These are phyloP conservation scores for Peribatodes rhomboidaria DNA, from an alignment of 2,888 invertebrate species.

Conservation along the genomic window DNA sequence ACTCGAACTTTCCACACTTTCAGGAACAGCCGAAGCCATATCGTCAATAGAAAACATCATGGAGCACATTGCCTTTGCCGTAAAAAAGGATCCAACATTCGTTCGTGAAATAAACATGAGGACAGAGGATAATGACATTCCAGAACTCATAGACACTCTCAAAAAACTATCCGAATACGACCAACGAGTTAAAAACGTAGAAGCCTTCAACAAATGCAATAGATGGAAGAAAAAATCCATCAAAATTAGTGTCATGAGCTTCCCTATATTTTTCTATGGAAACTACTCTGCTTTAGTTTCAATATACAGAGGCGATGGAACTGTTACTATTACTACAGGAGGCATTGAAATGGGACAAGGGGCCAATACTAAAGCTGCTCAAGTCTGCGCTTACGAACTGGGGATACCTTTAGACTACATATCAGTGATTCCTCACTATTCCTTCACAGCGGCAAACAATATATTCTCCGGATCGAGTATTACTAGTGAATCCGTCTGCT, in stretches of 20 bases:
- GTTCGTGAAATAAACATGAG: constrained; percentile 87
- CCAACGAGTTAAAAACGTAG: constrained; percentile 77
- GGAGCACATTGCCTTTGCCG: constrained; percentile 88
- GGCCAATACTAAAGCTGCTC: constrained; percentile 92
- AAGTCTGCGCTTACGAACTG: constrained; percentile 91
- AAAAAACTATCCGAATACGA: constrained; percentile 85
- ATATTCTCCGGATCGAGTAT: constrained; percentile 89
- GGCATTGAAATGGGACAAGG: constrained; percentile 93
- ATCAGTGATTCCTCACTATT: constrained; percentile 87
- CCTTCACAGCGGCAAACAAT: constrained; percentile 87
- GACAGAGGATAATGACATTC: constrained; percentile 72
- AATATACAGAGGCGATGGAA: constrained; percentile 90
- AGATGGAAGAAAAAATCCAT: constrained; percentile 92
- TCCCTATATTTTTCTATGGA: constrained; percentile 85
- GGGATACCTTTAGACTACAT: constrained; percentile 89
- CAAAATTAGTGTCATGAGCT: constrained; percentile 88
- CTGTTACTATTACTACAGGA: constrained; percentile 89
- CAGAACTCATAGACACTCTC: constrained; percentile 84
- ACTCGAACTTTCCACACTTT: constrained; percentile 22
- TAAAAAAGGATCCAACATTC: constrained; percentile 86
- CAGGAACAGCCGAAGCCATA: constrained; percentile 87
- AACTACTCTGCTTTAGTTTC: constrained; percentile 87
- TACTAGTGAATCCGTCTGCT: constrained; percentile 88
- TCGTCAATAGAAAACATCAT: constrained; percentile 88
- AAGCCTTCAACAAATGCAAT: constrained; percentile 88